phyloP scores from a whole-genome alignment of 2,888 invertebrate genomes.

The Anagyrus pseudococci region DNA sequence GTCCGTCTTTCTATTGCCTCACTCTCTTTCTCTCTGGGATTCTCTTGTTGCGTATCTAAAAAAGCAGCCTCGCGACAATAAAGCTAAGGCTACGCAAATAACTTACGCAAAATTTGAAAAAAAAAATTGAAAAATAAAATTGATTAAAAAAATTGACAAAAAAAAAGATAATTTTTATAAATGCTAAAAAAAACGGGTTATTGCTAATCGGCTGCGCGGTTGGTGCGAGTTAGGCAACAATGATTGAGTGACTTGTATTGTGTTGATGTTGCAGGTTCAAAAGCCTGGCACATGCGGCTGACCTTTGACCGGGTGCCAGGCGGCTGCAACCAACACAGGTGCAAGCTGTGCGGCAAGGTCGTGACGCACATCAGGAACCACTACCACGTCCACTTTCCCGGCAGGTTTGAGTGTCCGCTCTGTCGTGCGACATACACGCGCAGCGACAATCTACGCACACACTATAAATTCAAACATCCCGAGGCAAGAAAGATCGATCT shows the following conservation, averaged over 20 bases:
- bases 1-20: conserved; percentile 28
- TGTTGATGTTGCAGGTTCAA: conserved; percentile 85
- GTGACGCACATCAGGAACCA: conserved; percentile 94
- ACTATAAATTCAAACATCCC: conserved; percentile 93
- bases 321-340: conserved; percentile 91
- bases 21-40: conserved; percentile 37
- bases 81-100: not conserved
- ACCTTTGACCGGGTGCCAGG: conserved; percentile 93
- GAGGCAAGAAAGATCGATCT: conserved; percentile 85
- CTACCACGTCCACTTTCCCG: conserved; percentile 93
- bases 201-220: conserved; percentile 33
- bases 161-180: not conserved
- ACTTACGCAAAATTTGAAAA: too few relatives aligned
- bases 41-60: conserved; percentile 18
- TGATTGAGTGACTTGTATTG: conserved; percentile 64
- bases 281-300: conserved; percentile 95
- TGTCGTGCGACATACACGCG: conserved; percentile 91
- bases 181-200: conserved; percentile 22
- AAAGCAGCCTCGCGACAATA: conserved; percentile 14
- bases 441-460: conserved; percentile 91
- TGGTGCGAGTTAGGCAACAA: conserved; percentile 52
- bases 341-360: conserved; percentile 93
- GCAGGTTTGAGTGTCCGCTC: conserved; percentile 89
- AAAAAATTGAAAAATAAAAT: not conserved
- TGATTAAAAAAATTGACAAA: not conserved